Evolutionary conservation across 1,140 invertebrate genomes (phyloP).

Genomic region (Steinernema feltiae): DNA sequence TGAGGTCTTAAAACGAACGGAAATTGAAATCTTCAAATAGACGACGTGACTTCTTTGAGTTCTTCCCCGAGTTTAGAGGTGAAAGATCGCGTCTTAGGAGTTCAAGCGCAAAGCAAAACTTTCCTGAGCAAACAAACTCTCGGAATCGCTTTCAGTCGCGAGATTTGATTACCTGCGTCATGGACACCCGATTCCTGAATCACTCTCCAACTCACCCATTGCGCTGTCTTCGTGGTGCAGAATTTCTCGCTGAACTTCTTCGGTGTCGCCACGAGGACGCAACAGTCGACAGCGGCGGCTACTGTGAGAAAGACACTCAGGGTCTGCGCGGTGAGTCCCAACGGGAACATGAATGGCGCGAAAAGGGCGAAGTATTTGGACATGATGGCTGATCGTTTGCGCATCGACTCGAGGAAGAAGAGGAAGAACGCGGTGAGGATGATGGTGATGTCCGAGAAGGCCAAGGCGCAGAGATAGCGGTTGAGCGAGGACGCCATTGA

Average conservation of each 20-base stretch:
- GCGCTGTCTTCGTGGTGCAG: conserved; percentile 35
- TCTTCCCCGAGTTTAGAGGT: too few relatives aligned
- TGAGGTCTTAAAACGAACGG: too few relatives aligned
- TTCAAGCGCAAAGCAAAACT: too few relatives aligned
- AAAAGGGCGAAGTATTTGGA: conserved; percentile 34
- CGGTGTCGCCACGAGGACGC: conserved; percentile 36
- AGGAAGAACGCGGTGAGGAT: conserved; percentile 39
- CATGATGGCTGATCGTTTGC: conserved; percentile 28
- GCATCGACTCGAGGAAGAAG: conserved; percentile 42
- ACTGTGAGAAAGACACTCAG: conserved; percentile 47
- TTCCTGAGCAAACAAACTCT: too few relatives aligned
- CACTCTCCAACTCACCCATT: conserved; percentile 24
- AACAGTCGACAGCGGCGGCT: conserved; percentile 44
- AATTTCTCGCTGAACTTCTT: conserved; percentile 34
- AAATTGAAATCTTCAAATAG: too few relatives aligned
- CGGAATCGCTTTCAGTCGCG: too few relatives aligned
- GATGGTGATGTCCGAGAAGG: conserved; percentile 34
- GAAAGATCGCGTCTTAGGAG: too few relatives aligned
- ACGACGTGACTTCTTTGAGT: too few relatives aligned
- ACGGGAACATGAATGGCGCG: conserved; percentile 44
- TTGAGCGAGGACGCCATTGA: conserved; percentile 35
- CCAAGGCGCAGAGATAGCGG: conserved; percentile 34
- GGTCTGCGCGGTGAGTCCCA: conserved; percentile 47
- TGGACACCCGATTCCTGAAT: neutral
- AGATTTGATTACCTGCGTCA: too few relatives aligned